Evolutionary conservation across 2,797 vertebrate species (phyloP), one percentile per base, ranked within the genome.

Genomic region (Ctenochaetus hawaiiensis): DNA sequence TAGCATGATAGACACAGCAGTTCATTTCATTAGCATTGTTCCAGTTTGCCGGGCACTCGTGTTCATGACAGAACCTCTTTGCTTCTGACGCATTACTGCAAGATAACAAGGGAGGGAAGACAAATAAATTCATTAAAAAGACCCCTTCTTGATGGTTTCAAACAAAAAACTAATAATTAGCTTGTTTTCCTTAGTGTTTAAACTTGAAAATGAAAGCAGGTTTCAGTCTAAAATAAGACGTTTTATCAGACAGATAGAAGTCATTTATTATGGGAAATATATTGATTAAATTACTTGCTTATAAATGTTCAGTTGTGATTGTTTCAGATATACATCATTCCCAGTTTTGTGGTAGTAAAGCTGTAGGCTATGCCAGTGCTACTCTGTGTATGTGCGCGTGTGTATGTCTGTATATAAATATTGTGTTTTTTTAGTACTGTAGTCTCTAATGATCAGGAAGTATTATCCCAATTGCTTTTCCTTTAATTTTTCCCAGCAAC

Each of bases 21-120:
- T 96, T 96, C 85, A 95, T 91, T 76, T 92, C 93, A 14, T 83
- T 91, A 45, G 95, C 91, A 34, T 81, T 94, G 79, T 95, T 96
- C 93, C 93, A 93, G 87, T 95, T 94, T 8, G 86, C 60, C 0
- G 93, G 96, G 63, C 94, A 94, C 37, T 94, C 88, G 23, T 94
- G 84, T 57, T 96, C 93, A 34, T 91, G 59, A 67, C 93, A 91
- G 84, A 96, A 94, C 37, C 86, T 75, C 80, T 93, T 95, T 43
- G 94, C 94, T 60, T 94, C 93, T 37, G 93, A 95, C 22, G 80
- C 89, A 68, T 95, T 87, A 49, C 91, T 94, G 56, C 18, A 58
- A 23, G 37, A 0, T 6, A 75, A 70, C 23, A 70, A 53, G 20
- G 52, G 26, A 1, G 2, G 18, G 1, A 0, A 14, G 13, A 76